Evolutionary conservation across 2,797 vertebrate species (phyloP).

Genomic region (Anniella stebbinsi): DNA sequence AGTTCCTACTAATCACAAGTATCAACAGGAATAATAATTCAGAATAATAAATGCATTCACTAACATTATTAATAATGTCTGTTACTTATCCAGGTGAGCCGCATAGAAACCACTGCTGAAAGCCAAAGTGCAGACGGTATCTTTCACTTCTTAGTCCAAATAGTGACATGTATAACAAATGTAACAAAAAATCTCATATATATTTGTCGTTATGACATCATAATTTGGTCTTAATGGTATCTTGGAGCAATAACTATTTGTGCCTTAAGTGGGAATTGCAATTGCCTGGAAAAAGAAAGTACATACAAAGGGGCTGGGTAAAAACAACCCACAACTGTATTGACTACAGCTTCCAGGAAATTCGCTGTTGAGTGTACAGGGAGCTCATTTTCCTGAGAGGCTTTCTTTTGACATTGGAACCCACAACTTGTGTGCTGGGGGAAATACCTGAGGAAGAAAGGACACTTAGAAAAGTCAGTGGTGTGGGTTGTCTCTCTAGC

Average conservation of each 20-base stretch:
- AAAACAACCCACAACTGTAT: neutral
- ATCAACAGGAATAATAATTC: conserved; percentile 45
- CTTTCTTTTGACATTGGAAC: neutral
- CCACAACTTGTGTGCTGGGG: no score
- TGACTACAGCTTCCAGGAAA: neutral
- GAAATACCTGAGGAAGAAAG: neutral
- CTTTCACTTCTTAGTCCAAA: neutral
- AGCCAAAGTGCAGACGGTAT: neutral
- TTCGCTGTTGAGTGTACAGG: neutral
- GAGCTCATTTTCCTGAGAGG: neutral
- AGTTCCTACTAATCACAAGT: conserved; percentile 2
- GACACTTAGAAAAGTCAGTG: neutral
- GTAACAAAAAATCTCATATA: neutral
- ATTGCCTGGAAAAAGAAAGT: neutral
- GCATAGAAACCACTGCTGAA: neutral
- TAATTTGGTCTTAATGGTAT: neutral
- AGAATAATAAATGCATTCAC: conserved; percentile 36
- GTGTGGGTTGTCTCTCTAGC: neutral
- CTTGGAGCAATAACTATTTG: neutral
- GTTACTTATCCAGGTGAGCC: neutral
- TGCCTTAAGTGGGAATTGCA: neutral
- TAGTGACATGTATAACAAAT: neutral
- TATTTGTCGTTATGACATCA: neutral
- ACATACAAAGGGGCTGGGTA: neutral
- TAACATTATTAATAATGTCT: neutral